These are phyloP conservation scores for Polyploca ridens DNA, from an alignment of 2,888 invertebrate genomes.

Conservation along the genomic window DNA sequence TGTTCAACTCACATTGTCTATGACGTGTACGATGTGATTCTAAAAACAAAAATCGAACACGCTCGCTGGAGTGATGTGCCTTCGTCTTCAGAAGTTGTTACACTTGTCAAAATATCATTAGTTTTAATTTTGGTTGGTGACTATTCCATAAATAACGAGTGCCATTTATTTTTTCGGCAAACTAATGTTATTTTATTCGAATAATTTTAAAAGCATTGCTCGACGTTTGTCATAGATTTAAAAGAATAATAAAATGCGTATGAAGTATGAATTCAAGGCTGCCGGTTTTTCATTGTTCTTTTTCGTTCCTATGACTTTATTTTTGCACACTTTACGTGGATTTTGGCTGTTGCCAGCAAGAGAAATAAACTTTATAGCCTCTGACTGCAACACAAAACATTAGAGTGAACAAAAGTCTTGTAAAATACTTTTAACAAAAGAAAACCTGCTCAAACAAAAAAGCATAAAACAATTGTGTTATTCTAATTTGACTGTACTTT, in stretches of 20 bases:
- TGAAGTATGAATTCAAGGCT: background rate
- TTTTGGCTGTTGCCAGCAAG: background rate
- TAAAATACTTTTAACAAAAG: too few species aligned
- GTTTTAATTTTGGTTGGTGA: background rate
- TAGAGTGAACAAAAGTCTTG: too few species aligned
- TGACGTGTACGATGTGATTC: slow-evolving; percentile 27
- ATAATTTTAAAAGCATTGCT: background rate
- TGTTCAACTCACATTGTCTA: slow-evolving; percentile 42
- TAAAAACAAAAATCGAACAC: background rate
- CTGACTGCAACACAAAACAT: too few species aligned
- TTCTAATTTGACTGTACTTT: too few species aligned
- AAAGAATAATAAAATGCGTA: background rate
- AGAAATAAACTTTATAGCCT: background rate
- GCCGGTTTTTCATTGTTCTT: background rate
- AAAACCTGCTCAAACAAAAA: too few species aligned
- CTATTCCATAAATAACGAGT: background rate
- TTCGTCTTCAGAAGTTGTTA: slow-evolving; percentile 4
- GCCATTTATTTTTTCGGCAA: background rate
- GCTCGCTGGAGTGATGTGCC: background rate
- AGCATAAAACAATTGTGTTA: too few species aligned
- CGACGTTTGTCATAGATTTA: background rate
- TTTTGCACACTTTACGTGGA: background rate
- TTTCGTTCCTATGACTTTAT: background rate
- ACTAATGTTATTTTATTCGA: background rate
- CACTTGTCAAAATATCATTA: slow-evolving; percentile 5